These are phyloP conservation scores for Aurelia aurita complex sp. Pacific DNA, from an alignment of 30 jellyfish, hydroid and myxozoan genomes.

Conservation along the genomic window DNA sequence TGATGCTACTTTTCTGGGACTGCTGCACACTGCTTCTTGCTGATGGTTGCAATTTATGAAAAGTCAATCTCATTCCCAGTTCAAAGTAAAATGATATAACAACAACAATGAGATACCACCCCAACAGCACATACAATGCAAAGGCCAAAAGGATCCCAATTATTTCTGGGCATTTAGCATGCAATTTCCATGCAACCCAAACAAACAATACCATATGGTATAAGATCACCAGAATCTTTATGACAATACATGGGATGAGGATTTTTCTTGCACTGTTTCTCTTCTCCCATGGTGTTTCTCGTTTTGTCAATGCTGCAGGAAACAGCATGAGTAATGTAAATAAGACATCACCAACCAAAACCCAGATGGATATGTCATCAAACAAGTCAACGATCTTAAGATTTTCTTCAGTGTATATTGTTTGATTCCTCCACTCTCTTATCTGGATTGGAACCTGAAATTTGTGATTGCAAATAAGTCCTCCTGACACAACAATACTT, in stretches of 20 bases:
- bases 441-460: constrained; percentile 48
- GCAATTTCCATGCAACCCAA: constrained; percentile 50
- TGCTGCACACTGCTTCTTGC: constrained; percentile 10
- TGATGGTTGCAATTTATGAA: constrained; percentile 37
- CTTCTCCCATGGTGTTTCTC: constrained; percentile 41
- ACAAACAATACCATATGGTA: constrained; percentile 44
- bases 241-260: constrained; percentile 50
- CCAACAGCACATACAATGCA: constrained; percentile 41
- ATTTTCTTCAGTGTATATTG: constrained; percentile 23
- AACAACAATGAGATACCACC: constrained; percentile 44
- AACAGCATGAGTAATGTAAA: constrained; percentile 38
- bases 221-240: constrained; percentile 16
- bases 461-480: constrained; percentile 42
- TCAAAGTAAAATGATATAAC: constrained; percentile 45
- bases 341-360: constrained; percentile 45
- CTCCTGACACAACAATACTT: constrained; percentile 58
- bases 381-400: constrained; percentile 25
- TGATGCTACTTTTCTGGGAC: constrained; percentile 5
- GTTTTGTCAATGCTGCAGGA: constrained; percentile 42
- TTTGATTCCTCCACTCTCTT: constrained; percentile 46
- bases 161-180: constrained; percentile 51
- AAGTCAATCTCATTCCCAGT: constrained; percentile 49
- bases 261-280: constrained; percentile 37
- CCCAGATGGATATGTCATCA: constrained; percentile 54
- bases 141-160: constrained; percentile 51